phyloP scores from a whole-genome alignment of 2,113 vertebrate species.

The Menura novaehollandiae region DNA sequence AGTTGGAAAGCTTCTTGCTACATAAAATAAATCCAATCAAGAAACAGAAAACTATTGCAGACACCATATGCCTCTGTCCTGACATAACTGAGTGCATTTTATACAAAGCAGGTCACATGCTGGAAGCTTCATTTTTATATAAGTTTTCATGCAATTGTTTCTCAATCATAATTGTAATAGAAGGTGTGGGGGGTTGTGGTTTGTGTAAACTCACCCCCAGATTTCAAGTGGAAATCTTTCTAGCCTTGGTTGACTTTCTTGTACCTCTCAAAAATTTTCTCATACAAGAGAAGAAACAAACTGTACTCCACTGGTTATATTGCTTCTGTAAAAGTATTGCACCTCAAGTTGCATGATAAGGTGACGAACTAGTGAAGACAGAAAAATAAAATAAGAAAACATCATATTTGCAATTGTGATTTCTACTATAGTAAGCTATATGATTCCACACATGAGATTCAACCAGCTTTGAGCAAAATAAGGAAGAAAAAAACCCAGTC shows the following conservation, averaged over 20 bases:
- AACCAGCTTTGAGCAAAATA: background rate
- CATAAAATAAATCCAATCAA: background rate
- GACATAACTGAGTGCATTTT: background rate
- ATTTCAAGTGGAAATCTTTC: background rate
- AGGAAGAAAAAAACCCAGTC: rapidly evolving
- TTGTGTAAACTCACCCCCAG: background rate
- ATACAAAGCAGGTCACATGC: background rate
- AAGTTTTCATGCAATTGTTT: background rate
- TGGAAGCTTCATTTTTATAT: background rate
- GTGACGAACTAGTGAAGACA: background rate
- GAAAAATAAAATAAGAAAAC: background rate
- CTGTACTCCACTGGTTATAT: background rate
- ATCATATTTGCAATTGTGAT: background rate
- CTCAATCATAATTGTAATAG: background rate
- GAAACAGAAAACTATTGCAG: background rate
- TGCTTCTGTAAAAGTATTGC: background rate
- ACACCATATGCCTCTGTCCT: background rate
- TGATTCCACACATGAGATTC: background rate
- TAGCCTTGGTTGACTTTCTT: background rate
- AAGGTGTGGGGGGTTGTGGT: background rate
- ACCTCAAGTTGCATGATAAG: background rate
- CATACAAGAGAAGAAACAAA: background rate
- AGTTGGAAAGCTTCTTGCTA: background rate
- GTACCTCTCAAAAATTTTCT: background rate
- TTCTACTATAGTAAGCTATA: background rate